These are phyloP conservation scores for Paracentrotus lividus DNA, from an alignment of 53 echinoderm and acorn worm species.

Conservation along the genomic window DNA sequence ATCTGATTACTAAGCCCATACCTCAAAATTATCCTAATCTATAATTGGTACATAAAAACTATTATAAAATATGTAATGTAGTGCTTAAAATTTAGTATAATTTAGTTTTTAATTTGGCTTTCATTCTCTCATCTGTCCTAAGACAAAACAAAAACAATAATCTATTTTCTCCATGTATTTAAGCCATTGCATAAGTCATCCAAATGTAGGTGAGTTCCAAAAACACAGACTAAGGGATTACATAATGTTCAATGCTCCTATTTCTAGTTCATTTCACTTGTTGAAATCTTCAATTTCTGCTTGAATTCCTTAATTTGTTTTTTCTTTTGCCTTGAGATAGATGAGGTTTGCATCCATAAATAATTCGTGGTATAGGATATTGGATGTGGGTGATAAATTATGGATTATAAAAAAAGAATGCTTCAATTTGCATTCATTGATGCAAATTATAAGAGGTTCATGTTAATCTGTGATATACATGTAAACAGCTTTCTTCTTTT, in stretches of 20 bases:
- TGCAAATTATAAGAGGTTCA: neutral
- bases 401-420: neutral
- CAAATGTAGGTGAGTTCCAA: no score
- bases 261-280: neutral
- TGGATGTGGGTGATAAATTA: neutral
- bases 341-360: neutral
- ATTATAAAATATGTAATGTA: no score
- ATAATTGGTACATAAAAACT: no score
- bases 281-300: neutral
- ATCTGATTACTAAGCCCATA: no score
- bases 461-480: neutral
- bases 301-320: neutral
- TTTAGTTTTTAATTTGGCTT: no score
- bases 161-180: no score
- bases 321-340: neutral
- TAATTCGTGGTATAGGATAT: neutral
- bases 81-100: no score
- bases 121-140: no score
- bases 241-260: neutral
- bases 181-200: no score
- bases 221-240: no score
- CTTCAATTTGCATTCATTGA: slow-evolving; percentile 17
- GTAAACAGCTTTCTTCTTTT: neutral
- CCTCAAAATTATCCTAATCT: no score
- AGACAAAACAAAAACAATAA: no score